Conservation (phyloP, 2,797 vertebrate species). For the Chromobotia macracanthus region DNA sequence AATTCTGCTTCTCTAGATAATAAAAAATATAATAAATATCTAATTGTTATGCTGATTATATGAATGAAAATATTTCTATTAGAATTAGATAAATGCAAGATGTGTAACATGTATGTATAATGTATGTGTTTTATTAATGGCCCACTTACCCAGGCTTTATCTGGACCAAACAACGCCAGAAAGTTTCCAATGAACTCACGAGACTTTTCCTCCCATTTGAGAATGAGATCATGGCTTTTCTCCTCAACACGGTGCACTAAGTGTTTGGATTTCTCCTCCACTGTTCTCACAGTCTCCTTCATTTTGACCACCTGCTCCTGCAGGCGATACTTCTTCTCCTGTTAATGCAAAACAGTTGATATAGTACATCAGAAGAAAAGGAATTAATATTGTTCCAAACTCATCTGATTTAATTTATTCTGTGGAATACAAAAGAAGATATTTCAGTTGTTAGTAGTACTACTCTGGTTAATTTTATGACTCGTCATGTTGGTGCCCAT, state of each 20-base stretch:
- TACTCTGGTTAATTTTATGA: too few relatives aligned
- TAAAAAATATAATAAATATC: too few relatives aligned
- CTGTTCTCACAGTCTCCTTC: slow-evolving; percentile 96
- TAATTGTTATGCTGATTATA: too few relatives aligned
- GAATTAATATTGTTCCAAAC: not conserved
- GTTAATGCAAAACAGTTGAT: slow-evolving; percentile 12
- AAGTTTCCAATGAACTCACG: slow-evolving; percentile 97
- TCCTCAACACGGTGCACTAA: slow-evolving; percentile 96
- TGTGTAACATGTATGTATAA: not conserved
- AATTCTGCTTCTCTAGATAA: too few relatives aligned
- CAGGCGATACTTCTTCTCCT: slow-evolving; percentile 96
- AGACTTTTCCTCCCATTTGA: slow-evolving; percentile 99
- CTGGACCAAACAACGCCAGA: slow-evolving; percentile 93
- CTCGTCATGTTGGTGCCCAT: too few relatives aligned
- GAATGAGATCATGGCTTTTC: slow-evolving; percentile 97
- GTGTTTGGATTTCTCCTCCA: slow-evolving; percentile 96
- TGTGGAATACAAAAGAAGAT: not conserved
- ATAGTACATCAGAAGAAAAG: not conserved
- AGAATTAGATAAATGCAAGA: too few relatives aligned
- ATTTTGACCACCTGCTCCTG: slow-evolving; percentile 98
- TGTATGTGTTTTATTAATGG: not conserved
- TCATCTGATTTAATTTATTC: not conserved
- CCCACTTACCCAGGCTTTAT: slow-evolving; percentile 89
- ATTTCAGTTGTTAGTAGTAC: not conserved
- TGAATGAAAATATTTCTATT: too few relatives aligned